Evolutionary conservation across 1,140 invertebrate genomes (phyloP).

Genomic region (Harlomillsia oculata): DNA sequence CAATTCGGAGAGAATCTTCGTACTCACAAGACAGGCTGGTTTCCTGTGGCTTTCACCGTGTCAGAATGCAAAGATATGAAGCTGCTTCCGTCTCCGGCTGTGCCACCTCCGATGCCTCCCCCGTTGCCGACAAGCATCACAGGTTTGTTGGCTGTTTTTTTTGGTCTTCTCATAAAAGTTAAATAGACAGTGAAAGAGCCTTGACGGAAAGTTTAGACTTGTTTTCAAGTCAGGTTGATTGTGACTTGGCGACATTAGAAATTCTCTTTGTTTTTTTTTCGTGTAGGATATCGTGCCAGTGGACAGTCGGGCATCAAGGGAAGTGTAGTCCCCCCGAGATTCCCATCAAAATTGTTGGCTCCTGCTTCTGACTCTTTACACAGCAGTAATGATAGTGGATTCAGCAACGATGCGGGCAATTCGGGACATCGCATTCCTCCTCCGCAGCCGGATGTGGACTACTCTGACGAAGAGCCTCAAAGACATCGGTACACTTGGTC

Average conservation of each 20-base stretch:
- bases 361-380: slow-evolving; percentile 47
- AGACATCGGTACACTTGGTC: slow-evolving; percentile 16
- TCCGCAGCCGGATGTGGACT: slow-evolving; percentile 76
- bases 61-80: slow-evolving; percentile 36
- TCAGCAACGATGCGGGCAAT: slow-evolving; percentile 60
- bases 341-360: not conserved
- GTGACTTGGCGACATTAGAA: too few species aligned
- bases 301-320: not conserved
- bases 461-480: slow-evolving; percentile 68
- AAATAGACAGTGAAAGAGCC: not conserved
- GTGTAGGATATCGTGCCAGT: too few species aligned
- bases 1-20: slow-evolving; percentile 87
- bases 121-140: slow-evolving; percentile 46
- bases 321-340: not conserved
- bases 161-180: not conserved
- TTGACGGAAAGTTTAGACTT: too few species aligned
- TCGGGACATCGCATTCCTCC: slow-evolving; percentile 47
- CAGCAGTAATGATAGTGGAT: slow-evolving; percentile 82
- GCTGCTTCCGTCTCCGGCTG: slow-evolving; percentile 31
- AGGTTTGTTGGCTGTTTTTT: slow-evolving; percentile 23
- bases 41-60: slow-evolving; percentile 86
- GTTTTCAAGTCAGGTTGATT: too few species aligned
- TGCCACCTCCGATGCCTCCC: slow-evolving; percentile 41
- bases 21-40: slow-evolving; percentile 84
- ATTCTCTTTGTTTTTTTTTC: too few species aligned